Evolutionary conservation across 2,113 vertebrate species (phyloP), one percentile per base, ranked within the genome.

Genomic region (Pholis gunnellus): DNA sequence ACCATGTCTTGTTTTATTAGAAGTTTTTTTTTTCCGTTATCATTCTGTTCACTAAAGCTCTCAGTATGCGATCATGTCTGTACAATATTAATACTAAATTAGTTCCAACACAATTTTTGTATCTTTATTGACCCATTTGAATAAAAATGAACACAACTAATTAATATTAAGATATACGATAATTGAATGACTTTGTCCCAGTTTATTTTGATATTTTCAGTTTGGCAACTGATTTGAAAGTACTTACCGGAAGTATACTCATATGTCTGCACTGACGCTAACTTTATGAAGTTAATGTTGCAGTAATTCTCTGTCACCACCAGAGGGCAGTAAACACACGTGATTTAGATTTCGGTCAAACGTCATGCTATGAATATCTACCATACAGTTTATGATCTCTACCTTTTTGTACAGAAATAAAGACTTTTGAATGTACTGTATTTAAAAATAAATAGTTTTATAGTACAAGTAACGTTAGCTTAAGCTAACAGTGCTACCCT

Each of bases 201-300:
- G 14, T 46, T 4, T 14, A 34, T 7, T 29, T 17, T 44, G 4
- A 17, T 17, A 31, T n/a, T n/a, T n/a, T 31, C 14, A 38, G 27
- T 60, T 60, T 46, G 40, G 7, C 1, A 34, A 34, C 2, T 74
- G 6, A 74, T 63, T 74, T 50, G 15, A 64, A 75, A 75, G 59
- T 38, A 38, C 6, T 36, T 0, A 11, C 9, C 44, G 15, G 31
- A 64, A 52, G 44, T 13, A 6, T 6, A 10, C 22, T 14, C 9
- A n/a, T 4, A 34, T 31, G 40, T 46, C 20, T 63, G 13, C 42
- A 63, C 14, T 36, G 5, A 18, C 5, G 20, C 54, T 15, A 25
- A 1, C 38, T 46, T 69, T 4, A 36, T 4, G 0, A 36, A 29
- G 3, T 6, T 13, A 25, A 2, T 48, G 48, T n/a, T 52, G 50